Evolutionary conservation across 2,113 vertebrate species (phyloP).

Genomic region (Hassar affinis): DNA sequence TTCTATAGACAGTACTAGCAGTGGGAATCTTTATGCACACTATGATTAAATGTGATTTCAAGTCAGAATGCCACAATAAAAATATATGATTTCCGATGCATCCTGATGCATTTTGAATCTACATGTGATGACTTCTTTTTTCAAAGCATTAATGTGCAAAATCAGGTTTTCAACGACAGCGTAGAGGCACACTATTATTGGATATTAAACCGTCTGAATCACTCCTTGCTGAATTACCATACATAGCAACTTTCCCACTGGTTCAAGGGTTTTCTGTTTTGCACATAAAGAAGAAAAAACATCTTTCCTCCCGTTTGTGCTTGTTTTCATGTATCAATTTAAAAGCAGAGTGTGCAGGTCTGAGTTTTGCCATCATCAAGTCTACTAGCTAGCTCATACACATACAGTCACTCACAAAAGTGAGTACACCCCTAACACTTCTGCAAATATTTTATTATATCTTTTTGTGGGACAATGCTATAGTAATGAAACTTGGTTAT

Average conservation of each 20-base stretch:
- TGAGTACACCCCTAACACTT: too few relatives aligned
- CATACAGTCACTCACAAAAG: too few relatives aligned
- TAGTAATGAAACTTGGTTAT: too few relatives aligned
- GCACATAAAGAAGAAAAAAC: background rate
- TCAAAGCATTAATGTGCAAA: background rate
- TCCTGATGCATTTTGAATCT: background rate
- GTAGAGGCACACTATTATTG: background rate
- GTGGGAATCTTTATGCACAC: too few relatives aligned
- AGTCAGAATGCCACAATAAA: background rate
- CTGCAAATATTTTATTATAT: too few relatives aligned
- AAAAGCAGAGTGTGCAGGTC: background rate
- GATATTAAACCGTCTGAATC: background rate
- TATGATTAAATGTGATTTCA: background rate
- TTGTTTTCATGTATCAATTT: background rate
- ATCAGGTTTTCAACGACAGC: background rate
- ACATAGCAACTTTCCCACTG: background rate
- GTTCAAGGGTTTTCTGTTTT: background rate
- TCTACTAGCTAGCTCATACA: background rate
- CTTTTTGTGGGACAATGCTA: too few relatives aligned
- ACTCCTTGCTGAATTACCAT: background rate
- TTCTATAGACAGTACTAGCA: too few relatives aligned
- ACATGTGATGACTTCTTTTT: background rate
- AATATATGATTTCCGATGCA: background rate
- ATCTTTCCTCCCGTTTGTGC: background rate
- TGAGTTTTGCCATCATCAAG: background rate